Conservation (phyloP, 1,140 invertebrate species). For the Ostrea edulis region DNA sequence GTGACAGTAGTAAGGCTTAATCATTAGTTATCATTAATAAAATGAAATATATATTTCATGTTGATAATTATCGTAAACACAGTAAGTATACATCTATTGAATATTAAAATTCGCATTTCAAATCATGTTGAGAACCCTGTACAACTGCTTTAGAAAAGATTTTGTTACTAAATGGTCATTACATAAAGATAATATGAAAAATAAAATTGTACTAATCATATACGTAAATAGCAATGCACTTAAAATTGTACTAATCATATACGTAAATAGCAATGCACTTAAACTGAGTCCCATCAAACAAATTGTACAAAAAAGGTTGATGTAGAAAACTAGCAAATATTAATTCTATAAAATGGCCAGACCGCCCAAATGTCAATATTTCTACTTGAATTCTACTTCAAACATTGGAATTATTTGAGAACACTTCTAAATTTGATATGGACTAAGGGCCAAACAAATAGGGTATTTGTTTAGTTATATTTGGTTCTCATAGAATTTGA, state of each 20-base stretch:
- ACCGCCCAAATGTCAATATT: neutral
- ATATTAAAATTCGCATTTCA: too few species aligned
- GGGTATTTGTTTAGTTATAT: neutral
- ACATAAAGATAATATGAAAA: neutral
- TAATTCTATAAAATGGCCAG: neutral
- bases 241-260: neutral
- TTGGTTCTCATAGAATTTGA: conserved; percentile 18
- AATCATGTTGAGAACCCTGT: too few species aligned
- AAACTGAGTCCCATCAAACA: neutral
- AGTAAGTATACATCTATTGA: too few species aligned
- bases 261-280: neutral
- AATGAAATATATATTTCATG: too few species aligned
- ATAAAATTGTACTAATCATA: too few species aligned
- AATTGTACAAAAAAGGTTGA: neutral
- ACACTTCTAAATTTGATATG: conserved; percentile 20
- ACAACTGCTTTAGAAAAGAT: neutral
- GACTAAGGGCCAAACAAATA: neutral
- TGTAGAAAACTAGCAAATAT: neutral
- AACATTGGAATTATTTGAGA: conserved; percentile 28
- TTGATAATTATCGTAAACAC: too few species aligned
- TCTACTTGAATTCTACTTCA: neutral
- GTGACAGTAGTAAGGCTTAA: too few species aligned
- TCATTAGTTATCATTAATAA: too few species aligned
- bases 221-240: neutral
- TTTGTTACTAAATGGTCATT: neutral